Conservation (phyloP, 2,888 invertebrate species). For the Pyrochroa serraticornis region DNA sequence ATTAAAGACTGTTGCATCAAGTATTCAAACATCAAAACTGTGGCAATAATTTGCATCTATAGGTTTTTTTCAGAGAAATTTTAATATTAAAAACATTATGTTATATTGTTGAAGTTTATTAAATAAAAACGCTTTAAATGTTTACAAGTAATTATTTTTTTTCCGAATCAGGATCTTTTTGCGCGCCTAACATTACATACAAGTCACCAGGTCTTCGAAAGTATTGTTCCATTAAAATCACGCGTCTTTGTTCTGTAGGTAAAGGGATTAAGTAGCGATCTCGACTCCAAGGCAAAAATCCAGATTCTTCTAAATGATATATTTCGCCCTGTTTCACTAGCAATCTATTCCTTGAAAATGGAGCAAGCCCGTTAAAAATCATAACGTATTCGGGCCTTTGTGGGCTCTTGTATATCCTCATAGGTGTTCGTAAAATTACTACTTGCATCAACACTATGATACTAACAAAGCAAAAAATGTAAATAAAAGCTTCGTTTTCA, state of each 20-base stretch:
- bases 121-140: slow-evolving; percentile 24
- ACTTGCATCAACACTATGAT: slow-evolving; percentile 40
- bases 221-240: slow-evolving; percentile 48
- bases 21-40: slow-evolving; percentile 11
- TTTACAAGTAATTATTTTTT: slow-evolving; percentile 16
- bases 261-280: slow-evolving; percentile 38
- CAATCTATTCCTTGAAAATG: neutral
- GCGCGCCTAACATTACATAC: slow-evolving; percentile 52
- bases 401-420: slow-evolving; percentile 51
- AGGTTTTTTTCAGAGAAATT: slow-evolving; percentile 14
- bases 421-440: slow-evolving; percentile 44
- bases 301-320: slow-evolving; percentile 31
- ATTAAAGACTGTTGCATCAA: neutral
- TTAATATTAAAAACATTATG: slow-evolving; percentile 14
- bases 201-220: slow-evolving; percentile 54
- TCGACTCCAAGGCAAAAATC: slow-evolving; percentile 47
- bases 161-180: slow-evolving; percentile 40
- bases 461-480: slow-evolving; percentile 37
- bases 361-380: slow-evolving; percentile 39
- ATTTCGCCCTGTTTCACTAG: slow-evolving; percentile 39
- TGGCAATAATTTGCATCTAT: slow-evolving; percentile 17
- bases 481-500: slow-evolving; percentile 40
- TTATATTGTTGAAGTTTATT: slow-evolving; percentile 22
- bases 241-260: neutral
- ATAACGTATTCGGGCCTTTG: slow-evolving; percentile 46